These are phyloP conservation scores for Psammodynastes pulverulentus DNA, from an alignment of 2,113 vertebrate species.

Conservation along the genomic window DNA sequence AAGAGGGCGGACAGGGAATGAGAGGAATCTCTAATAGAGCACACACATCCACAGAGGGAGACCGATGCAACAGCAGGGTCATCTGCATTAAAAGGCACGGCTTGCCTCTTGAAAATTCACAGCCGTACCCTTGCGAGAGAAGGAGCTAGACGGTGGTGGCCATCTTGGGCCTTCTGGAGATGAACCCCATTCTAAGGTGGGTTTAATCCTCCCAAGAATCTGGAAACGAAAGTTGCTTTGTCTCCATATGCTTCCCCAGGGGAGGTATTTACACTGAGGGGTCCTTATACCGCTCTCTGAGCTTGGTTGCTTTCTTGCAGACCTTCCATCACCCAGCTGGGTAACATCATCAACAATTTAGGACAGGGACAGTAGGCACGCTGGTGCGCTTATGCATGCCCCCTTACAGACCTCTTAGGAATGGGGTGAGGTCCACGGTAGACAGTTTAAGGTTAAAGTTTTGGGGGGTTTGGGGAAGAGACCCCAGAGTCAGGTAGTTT, in stretches of 20 bases:
- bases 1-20: slow-evolving; percentile 22
- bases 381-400: too few relatives aligned
- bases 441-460: too few relatives aligned
- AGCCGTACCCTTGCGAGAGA: slow-evolving; percentile 23
- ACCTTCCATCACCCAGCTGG: background rate
- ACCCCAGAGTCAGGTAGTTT: too few relatives aligned
- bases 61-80: slow-evolving; percentile 66
- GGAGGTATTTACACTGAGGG: background rate
- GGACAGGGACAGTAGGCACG: too few relatives aligned
- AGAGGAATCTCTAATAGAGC: slow-evolving; percentile 76
- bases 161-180: slow-evolving; percentile 52
- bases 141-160: slow-evolving; percentile 44
- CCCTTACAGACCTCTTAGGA: too few relatives aligned
- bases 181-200: background rate
- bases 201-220: background rate
- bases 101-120: slow-evolving; percentile 54
- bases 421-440: too few relatives aligned
- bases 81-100: slow-evolving; percentile 61
- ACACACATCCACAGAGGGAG: slow-evolving; percentile 66
- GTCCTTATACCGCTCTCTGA: too few relatives aligned
- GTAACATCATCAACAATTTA: background rate
- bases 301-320: background rate
- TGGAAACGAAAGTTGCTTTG: slow-evolving; percentile 1
- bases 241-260: background rate
- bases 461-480: too few relatives aligned